Conservation (phyloP, 2,113 vertebrate species). For the Cololabis saira region DNA sequence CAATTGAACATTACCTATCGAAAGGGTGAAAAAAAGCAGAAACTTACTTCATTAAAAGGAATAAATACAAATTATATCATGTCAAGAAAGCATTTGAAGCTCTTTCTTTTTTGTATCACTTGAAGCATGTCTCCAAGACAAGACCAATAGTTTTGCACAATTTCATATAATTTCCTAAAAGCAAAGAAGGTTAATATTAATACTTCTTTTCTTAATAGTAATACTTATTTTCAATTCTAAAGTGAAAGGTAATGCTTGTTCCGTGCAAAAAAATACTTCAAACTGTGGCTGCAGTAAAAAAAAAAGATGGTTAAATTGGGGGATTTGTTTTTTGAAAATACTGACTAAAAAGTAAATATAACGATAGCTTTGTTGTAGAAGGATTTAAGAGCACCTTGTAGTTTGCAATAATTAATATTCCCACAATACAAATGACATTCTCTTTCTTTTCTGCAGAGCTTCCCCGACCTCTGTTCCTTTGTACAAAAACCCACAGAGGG, state of each 20-base stretch:
- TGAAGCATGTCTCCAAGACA: constrained; percentile 12
- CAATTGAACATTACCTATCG: neutral
- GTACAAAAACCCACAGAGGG: constrained; percentile 57
- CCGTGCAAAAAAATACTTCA: neutral
- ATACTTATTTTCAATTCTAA: neutral
- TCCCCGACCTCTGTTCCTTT: constrained; percentile 36
- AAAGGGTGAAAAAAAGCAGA: neutral
- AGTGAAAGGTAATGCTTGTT: neutral
- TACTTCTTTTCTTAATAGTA: neutral
- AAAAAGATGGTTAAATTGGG: too few relatives aligned
- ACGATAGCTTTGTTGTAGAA: constrained; percentile 15
- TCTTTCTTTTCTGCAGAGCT: constrained; percentile 51
- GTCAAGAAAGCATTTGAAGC: constrained; percentile 1
- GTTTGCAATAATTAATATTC: constrained; percentile 31
- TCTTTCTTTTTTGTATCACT: neutral
- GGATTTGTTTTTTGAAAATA: neutral
- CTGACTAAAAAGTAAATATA: neutral
- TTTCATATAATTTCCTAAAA: constrained; percentile 3
- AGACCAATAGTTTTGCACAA: neutral
- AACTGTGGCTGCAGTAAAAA: neutral
- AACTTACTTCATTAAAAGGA: constrained; percentile 1
- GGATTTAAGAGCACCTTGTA: constrained; percentile 42
- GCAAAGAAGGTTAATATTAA: constrained; percentile 4
- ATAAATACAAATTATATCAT: neutral
- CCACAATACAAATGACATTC: constrained; percentile 47